Evolutionary conservation across 2,113 vertebrate species (phyloP), one percentile per base, ranked within the genome.

Genomic region (Crotophaga sulcirostris): DNA sequence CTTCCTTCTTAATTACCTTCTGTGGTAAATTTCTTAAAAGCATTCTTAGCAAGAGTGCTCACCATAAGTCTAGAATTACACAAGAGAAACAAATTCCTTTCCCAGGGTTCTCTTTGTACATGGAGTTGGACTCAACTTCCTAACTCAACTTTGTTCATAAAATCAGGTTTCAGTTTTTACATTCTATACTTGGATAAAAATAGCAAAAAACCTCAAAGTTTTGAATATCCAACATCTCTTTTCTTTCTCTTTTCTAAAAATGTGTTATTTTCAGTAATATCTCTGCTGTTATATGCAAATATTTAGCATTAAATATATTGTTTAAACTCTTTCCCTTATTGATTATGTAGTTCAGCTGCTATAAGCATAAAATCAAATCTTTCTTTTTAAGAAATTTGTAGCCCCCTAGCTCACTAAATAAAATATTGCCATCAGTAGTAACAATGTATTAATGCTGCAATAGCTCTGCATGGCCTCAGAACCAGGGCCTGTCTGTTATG

Each of bases 311-410:
- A 69, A 69, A 90, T 73, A 55, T 31, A 56, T 51, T 68, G 20
- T 75, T 75, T 38, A 56, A 70, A 63, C 14, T 78, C 15, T 67
- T 70, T 91, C 45, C 24, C 20, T n/a, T 80, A 64, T 76, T 76
- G 16, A 44, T 92, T 83, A 76, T 54, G 19, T 23, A 54, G 18
- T 44, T 84, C 19, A 75, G 26, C 16, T 82, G 18, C 44, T 75
- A 26, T 42, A 75, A 85, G 17, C 5, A 34, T 31, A 26, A 76
- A 44, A 76, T 67, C 34, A 88, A 92, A 47, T 54, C 36, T 31
- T 34, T 54, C 21, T 74, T 70, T n/a, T 64, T 67, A 80, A 74
- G 55, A 78, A 81, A 33, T 0, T 0, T 3, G 2, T 42, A 77
- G 10, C 14, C 11, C 13, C 52, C 11, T n/a, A 66, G 21, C 40